Percentiles rank a stretch among this genome's conserved stretches.
Evolutionary conservation across 2,888 invertebrate species (phyloP).

Genomic region (Koerneria pararmatus): DNA sequence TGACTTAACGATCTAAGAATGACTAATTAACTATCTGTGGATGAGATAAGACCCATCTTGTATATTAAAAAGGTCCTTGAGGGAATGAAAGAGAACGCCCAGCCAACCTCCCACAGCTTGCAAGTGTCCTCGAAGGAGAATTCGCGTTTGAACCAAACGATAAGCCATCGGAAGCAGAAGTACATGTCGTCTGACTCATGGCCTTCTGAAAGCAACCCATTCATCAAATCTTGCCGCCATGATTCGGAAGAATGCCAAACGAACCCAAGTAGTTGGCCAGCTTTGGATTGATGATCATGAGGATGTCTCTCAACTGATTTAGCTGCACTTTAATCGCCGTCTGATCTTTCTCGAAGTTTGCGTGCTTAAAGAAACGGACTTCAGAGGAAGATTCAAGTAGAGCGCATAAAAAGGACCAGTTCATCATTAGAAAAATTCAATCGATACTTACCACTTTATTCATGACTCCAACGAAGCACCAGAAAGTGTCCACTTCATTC

Average conservation of each 20-base stretch:
- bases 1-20: too few species aligned
- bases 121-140: conserved; percentile 77
- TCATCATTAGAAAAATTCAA: conserved; percentile 9
- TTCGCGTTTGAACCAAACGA: conserved; percentile 92
- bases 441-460: conserved; percentile 75
- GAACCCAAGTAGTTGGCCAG: conserved; percentile 77
- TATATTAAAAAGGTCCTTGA: not conserved
- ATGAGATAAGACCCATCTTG: conserved; percentile 9
- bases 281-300: conserved; percentile 78
- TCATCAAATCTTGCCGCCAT: too few species aligned
- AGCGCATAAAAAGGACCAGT: too few species aligned
- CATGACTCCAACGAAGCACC: conserved; percentile 99
- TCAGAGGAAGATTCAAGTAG: not conserved
- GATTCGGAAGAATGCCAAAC: conserved; percentile 22
- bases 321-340: conserved; percentile 91
- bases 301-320: conserved; percentile 75
- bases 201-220: conserved; percentile 64
- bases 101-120: conserved; percentile 68
- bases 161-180: conserved; percentile 95
- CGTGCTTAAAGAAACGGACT: conserved; percentile 66
- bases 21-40: not conserved
- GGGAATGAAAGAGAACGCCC: too few species aligned
- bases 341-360: conserved; percentile 94
- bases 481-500: conserved; percentile 92
- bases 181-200: conserved; percentile 94